A percentile compares a stretch with the other conserved stretches of the same genome.
These are phyloP conservation scores for Steinernema scapterisci DNA, from an alignment of 2,888 invertebrate genomes.

Conservation along the genomic window DNA sequence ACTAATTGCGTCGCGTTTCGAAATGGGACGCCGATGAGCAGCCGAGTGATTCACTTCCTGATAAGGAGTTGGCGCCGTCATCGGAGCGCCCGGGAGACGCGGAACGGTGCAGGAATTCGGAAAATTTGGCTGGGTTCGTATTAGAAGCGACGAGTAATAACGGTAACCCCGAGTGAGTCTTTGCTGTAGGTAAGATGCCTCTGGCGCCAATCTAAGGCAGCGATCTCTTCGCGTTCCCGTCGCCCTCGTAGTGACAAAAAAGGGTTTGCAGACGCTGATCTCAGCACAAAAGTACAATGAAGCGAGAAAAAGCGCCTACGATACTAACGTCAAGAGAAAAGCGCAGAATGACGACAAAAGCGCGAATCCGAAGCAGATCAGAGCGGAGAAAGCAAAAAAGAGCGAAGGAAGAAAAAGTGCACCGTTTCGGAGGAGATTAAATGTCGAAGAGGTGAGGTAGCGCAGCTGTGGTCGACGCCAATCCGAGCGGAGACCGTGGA, in stretches of 20 bases:
- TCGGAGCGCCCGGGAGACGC: background rate
- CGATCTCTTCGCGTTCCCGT: no score
- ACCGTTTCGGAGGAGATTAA: constrained; percentile 31
- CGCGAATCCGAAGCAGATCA: background rate
- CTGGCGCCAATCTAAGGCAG: no score
- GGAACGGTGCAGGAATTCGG: background rate
- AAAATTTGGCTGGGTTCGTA: background rate
- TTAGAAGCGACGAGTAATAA: background rate
- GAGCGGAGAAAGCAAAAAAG: background rate
- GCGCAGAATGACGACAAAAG: background rate
- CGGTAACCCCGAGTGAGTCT: no score
- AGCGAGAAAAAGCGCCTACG: no score
- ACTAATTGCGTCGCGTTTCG: constrained; percentile 26
- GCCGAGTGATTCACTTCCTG: constrained; percentile 18
- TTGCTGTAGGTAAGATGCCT: no score
- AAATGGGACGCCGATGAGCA: constrained; percentile 1
- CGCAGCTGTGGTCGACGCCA: constrained; percentile 7
- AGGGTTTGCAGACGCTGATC: no score
- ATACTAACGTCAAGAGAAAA: background rate
- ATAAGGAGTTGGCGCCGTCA: constrained; percentile 1
- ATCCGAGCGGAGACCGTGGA: background rate
- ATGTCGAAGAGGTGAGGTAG: constrained; percentile 19
- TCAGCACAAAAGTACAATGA: no score
- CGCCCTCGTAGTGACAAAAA: no score
- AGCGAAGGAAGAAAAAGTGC: background rate